Percentiles rank a stretch among this genome's conserved stretches.
These are phyloP conservation scores for Semotilus atromaculatus DNA, from an alignment of 2,797 vertebrate genomes.

Conservation along the genomic window DNA sequence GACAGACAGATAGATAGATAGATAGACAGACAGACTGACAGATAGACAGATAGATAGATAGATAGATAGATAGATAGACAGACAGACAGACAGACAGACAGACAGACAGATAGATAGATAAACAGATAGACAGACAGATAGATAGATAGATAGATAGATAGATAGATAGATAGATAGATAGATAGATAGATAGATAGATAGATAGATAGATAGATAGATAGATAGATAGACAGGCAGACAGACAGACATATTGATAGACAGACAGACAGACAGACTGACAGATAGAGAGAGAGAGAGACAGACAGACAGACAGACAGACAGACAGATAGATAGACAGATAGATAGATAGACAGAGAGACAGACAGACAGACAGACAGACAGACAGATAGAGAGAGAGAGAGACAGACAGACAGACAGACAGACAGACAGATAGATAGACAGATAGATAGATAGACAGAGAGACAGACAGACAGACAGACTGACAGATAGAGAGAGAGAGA, in stretches of 20 bases:
- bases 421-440: background rate
- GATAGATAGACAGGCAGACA: background rate
- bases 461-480: too few species aligned
- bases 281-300: background rate
- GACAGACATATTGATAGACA: background rate
- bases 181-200: background rate
- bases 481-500: too few species aligned
- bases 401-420: background rate
- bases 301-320: background rate
- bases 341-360: too few species aligned
- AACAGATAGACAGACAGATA: too few species aligned
- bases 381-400: background rate
- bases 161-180: background rate
- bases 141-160: background rate
- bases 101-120: too few species aligned
- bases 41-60: too few species aligned
- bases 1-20: background rate
- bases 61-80: too few species aligned
- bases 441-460: too few species aligned
- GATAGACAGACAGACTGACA: background rate
- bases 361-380: too few species aligned
- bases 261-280: background rate
- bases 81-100: too few species aligned
- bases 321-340: too few species aligned
- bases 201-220: background rate